phyloP scores from a whole-genome alignment of 1,140 invertebrate species.

The Globodera ellingtonae region DNA sequence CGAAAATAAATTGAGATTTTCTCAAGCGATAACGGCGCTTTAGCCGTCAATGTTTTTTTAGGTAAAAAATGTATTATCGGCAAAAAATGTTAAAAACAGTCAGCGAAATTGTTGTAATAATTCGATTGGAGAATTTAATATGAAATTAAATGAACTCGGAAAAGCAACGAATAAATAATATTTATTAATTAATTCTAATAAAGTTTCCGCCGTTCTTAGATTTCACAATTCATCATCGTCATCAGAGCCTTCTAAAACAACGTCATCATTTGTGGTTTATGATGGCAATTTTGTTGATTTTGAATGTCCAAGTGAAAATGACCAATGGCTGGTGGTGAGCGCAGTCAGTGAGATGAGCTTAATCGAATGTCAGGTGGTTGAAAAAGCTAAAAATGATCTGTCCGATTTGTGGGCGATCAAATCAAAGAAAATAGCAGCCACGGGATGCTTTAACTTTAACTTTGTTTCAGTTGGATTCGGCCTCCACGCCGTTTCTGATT shows the following conservation, averaged over 20 bases:
- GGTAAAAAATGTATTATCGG: too few relatives aligned
- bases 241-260: background rate
- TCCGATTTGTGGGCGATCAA: too few relatives aligned
- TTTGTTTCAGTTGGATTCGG: background rate
- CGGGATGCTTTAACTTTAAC: background rate
- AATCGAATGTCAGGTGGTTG: conserved; percentile 4
- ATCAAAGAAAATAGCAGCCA: too few relatives aligned
- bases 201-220: background rate
- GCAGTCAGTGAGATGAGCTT: conserved; percentile 11
- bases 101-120: too few relatives aligned
- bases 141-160: too few relatives aligned
- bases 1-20: too few relatives aligned
- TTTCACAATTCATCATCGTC: background rate
- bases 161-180: too few relatives aligned
- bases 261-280: background rate
- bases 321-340: conserved; percentile 6
- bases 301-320: background rate
- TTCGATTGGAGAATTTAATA: too few relatives aligned
- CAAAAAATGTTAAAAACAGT: too few relatives aligned
- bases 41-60: too few relatives aligned
- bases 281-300: background rate
- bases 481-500: background rate
- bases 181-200: too few relatives aligned
- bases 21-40: too few relatives aligned
- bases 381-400: background rate